phyloP scores from a whole-genome alignment of 2,113 vertebrate genomes.

The Raphicerus campestris region DNA sequence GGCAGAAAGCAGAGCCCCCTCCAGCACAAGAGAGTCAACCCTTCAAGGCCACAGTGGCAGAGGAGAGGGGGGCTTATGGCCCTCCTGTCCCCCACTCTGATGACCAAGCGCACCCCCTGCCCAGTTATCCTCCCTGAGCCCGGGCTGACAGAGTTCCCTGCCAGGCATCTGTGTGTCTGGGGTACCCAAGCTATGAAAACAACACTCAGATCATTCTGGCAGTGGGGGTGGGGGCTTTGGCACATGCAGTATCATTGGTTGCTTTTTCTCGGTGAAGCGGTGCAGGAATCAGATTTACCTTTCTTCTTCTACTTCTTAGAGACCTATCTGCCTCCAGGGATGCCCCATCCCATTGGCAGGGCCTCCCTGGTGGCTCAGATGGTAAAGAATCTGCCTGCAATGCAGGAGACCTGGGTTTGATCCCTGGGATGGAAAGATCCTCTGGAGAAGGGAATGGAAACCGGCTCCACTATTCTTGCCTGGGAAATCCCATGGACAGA shows the following conservation, averaged over 20 bases:
- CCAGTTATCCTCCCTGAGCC: not conserved
- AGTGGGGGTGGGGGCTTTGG: not conserved
- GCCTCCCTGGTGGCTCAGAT: not conserved
- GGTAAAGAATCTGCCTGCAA: not conserved
- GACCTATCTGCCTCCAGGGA: not conserved
- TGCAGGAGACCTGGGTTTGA: not conserved
- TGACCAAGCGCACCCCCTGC: not conserved
- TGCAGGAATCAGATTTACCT: not conserved
- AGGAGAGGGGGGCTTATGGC: not conserved
- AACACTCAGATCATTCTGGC: not conserved
- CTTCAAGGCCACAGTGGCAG: not conserved
- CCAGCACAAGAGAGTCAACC: not conserved
- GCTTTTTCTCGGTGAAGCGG: not conserved
- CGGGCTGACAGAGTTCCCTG: no score
- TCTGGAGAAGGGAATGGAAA: not conserved
- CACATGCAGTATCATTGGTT: not conserved
- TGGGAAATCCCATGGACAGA: not conserved
- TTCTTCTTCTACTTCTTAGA: not conserved
- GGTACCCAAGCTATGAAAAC: not conserved
- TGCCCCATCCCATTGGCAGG: not conserved
- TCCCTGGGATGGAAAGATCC: not conserved
- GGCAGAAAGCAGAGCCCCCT: not conserved
- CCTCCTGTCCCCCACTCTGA: not conserved
- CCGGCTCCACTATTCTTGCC: not conserved
- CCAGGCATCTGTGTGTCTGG: not conserved